A percentile compares a stretch with the other conserved stretches of the same genome.
phyloP scores from a whole-genome alignment of 2,113 vertebrate species.

The Barbus barbus region DNA sequence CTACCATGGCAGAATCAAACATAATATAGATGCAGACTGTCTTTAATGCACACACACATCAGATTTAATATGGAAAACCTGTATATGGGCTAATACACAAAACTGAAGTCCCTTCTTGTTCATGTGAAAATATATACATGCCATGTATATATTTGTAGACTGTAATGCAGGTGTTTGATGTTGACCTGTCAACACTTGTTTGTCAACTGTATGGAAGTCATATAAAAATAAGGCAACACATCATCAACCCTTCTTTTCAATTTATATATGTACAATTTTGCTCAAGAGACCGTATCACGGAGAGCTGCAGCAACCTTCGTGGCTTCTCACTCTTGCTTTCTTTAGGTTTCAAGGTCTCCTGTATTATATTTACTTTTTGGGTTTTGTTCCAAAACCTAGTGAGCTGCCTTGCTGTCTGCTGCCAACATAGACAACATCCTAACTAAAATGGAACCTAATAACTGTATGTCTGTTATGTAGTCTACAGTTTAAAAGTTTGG shows the following conservation, averaged over 20 bases:
- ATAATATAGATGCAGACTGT: no score
- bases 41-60: not conserved
- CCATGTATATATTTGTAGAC: conserved; percentile 47
- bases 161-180: conserved; percentile 33
- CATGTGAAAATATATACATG: conserved; percentile 46
- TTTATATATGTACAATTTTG: not conserved
- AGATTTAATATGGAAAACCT: not conserved
- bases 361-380: not conserved
- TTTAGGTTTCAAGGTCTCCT: not conserved
- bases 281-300: not conserved
- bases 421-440: no score
- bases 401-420: not conserved
- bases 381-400: not conserved
- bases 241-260: not conserved
- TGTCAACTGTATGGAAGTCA: conserved; percentile 17
- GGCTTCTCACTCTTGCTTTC: not conserved
- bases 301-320: not conserved
- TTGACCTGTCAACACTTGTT: conserved; percentile 33
- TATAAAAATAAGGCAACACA: not conserved
- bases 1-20: no score
- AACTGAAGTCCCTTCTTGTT: conserved; percentile 57
- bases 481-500: no score
- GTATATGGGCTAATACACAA: not conserved
- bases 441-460: no score
- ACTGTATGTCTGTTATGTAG: no score